Percentiles rank a stretch among this genome's conserved stretches.
Evolutionary conservation across 2,888 invertebrate species (phyloP).

Genomic region (Oxycera nigricornis): DNA sequence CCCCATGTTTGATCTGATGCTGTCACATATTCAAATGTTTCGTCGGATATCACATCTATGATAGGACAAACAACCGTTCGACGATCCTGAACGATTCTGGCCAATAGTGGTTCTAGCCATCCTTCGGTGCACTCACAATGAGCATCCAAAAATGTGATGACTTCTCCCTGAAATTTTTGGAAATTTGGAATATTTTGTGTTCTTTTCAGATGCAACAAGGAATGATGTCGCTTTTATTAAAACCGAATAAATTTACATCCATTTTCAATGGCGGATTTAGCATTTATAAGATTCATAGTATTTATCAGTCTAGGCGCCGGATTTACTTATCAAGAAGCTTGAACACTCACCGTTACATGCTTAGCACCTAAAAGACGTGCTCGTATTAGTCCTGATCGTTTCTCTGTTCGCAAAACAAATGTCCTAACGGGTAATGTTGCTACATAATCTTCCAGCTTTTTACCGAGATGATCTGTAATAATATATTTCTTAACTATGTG

Average conservation of each 20-base stretch:
- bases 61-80: slow-evolving; percentile 97
- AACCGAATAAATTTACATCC: too few species aligned
- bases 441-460: slow-evolving; percentile 88
- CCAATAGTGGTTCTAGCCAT: slow-evolving; percentile 95
- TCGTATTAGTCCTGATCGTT: slow-evolving; percentile 93
- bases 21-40: slow-evolving; percentile 98
- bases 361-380: slow-evolving; percentile 94
- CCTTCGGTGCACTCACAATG: slow-evolving; percentile 77
- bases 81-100: slow-evolving; percentile 90
- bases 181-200: too few species aligned
- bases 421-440: slow-evolving; percentile 85
- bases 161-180: slow-evolving; percentile 55
- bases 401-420: slow-evolving; percentile 86
- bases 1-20: slow-evolving; percentile 99
- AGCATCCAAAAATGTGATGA: slow-evolving; percentile 63
- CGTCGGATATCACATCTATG: slow-evolving; percentile 98
- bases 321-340: too few species aligned
- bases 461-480: slow-evolving; percentile 81
- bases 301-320: too few species aligned
- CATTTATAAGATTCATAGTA: too few species aligned
- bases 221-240: too few species aligned
- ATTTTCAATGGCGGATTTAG: too few species aligned
- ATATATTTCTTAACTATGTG: too few species aligned
- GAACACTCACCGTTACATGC: slow-evolving; percentile 87
- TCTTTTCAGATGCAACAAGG: too few species aligned